Percentiles rank a stretch among this genome's conserved stretches.
Evolutionary conservation across 2,113 vertebrate species (phyloP).

Genomic region (Dermatemys mawii): DNA sequence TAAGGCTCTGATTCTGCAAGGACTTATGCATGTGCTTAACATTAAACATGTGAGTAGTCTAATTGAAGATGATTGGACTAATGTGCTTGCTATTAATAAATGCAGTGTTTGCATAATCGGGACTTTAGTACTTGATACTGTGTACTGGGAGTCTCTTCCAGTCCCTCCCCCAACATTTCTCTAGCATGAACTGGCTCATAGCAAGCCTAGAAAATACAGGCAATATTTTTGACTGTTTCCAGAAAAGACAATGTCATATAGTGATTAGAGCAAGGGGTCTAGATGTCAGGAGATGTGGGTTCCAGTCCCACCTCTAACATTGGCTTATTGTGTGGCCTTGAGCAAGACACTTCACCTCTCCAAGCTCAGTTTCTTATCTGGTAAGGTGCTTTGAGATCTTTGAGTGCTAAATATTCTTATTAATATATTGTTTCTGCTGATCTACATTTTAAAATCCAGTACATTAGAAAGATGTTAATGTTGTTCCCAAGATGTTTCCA

Average conservation of each 20-base stretch:
- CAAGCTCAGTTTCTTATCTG: neutral
- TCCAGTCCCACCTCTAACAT: neutral
- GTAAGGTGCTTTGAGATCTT: conserved; percentile 17
- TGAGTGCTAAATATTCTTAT: conserved; percentile 2
- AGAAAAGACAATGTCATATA: neutral
- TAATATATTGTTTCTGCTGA: neutral
- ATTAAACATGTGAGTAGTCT: neutral
- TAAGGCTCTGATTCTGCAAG: neutral
- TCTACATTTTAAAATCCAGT: conserved; percentile 53
- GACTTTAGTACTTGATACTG: conserved; percentile 10
- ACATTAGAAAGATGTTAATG: conserved; percentile 12
- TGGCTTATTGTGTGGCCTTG: neutral
- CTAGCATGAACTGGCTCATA: no score
- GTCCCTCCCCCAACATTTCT: neutral
- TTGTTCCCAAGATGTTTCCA: no score
- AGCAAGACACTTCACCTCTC: neutral
- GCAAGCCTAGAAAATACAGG: neutral
- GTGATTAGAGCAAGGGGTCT: neutral
- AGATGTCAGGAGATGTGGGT: neutral
- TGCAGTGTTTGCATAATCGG: neutral
- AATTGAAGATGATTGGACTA: neutral
- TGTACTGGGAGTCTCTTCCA: neutral
- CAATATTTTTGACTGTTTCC: neutral
- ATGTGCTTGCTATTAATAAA: conserved; percentile 3
- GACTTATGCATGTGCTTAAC: neutral